Evolutionary conservation across 1,140 invertebrate species (phyloP).

Genomic region (Ips typographus): DNA sequence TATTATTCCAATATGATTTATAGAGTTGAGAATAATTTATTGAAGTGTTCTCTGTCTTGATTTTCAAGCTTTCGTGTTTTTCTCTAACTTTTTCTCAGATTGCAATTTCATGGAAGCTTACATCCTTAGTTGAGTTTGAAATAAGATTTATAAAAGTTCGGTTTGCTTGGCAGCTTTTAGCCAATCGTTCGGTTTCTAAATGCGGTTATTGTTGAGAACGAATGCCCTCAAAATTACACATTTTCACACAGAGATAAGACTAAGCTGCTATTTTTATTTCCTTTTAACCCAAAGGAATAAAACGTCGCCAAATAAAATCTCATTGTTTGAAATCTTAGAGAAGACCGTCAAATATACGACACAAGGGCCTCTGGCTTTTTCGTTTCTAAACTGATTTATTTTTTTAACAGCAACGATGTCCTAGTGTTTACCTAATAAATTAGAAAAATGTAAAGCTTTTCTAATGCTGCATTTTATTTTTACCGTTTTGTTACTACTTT

Average conservation of each 20-base stretch:
- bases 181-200: slow-evolving; percentile 14
- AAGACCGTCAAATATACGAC: slow-evolving; percentile 30
- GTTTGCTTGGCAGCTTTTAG: slow-evolving; percentile 5
- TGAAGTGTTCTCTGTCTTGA: too few relatives aligned
- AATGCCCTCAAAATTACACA: slow-evolving; percentile 17
- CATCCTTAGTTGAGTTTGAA: too few relatives aligned
- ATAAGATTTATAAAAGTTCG: not conserved
- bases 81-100: too few relatives aligned
- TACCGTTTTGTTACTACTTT: too few relatives aligned
- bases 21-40: not conserved
- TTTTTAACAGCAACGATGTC: slow-evolving; percentile 20
- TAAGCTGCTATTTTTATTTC: slow-evolving; percentile 31
- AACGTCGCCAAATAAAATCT: slow-evolving; percentile 30
- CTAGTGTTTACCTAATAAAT: slow-evolving; percentile 29
- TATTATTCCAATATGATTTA: slow-evolving; percentile 12
- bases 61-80: too few relatives aligned
- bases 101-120: too few relatives aligned
- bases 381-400: slow-evolving; percentile 31
- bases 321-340: slow-evolving; percentile 31
- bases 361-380: slow-evolving; percentile 24
- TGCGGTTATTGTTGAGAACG: slow-evolving; percentile 13
- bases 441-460: slow-evolving; percentile 18
- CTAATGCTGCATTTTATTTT: too few relatives aligned
- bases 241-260: slow-evolving; percentile 26
- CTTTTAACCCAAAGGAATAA: slow-evolving; percentile 27